phyloP scores from a whole-genome alignment of 2,888 invertebrate genomes.

The Scaptodrosophila latifasciaeformis region DNA sequence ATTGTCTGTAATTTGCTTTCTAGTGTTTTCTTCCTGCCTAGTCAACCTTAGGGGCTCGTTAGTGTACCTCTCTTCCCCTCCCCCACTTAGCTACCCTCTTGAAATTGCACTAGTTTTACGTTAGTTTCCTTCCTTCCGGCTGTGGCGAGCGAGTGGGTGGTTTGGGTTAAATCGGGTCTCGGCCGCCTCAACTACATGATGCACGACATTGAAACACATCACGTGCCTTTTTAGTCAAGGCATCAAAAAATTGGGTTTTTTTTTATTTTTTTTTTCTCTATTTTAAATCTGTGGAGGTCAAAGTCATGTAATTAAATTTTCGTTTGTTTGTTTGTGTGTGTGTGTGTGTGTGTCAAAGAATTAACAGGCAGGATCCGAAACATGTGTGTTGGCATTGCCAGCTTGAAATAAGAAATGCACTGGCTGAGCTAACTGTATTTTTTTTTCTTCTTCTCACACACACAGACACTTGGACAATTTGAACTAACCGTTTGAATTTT shows the following conservation, averaged over 20 bases:
- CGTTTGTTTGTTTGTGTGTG: slow-evolving; percentile 7
- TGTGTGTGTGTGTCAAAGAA: not conserved
- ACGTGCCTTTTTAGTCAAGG: slow-evolving; percentile 46
- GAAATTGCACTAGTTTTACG: slow-evolving; percentile 21
- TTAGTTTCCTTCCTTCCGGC: slow-evolving; percentile 48
- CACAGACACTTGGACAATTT: too few species aligned
- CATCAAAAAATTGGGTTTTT: slow-evolving; percentile 13
- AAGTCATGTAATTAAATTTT: slow-evolving; percentile 37
- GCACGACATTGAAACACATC: slow-evolving; percentile 45
- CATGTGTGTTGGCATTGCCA: too few species aligned
- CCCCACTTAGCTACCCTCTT: not conserved
- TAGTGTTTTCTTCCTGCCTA: slow-evolving; percentile 59
- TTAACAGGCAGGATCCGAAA: too few species aligned
- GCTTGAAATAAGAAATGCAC: too few species aligned
- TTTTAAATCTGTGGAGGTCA: slow-evolving; percentile 53
- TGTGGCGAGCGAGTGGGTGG: slow-evolving; percentile 14
- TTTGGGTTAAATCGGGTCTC: slow-evolving; percentile 5
- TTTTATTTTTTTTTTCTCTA: not conserved
- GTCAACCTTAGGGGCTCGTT: slow-evolving; percentile 43
- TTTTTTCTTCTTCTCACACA: not conserved
- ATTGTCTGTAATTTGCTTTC: slow-evolving; percentile 58
- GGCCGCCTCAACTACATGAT: not conserved
- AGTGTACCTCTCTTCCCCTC: slow-evolving; percentile 17
- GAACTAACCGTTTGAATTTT: slow-evolving; percentile 58
- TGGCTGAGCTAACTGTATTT: not conserved